phyloP scores from a whole-genome alignment of 1,140 invertebrate genomes.

The Trichonephila inaurata region DNA sequence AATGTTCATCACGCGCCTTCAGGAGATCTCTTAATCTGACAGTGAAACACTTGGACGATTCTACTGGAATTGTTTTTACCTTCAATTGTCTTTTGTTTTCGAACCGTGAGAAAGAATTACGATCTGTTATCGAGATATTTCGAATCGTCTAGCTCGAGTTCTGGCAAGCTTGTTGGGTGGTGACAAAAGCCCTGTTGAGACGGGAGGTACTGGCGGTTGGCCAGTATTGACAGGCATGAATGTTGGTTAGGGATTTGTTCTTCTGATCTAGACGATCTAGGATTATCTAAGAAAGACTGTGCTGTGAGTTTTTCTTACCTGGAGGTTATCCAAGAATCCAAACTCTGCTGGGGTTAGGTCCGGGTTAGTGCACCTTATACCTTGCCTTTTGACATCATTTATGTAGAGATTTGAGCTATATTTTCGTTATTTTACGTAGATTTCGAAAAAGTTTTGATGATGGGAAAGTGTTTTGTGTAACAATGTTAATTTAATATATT shows the following conservation, averaged over 20 bases:
- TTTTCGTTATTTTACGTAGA: neutral
- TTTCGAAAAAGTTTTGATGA: no score
- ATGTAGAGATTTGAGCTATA: neutral
- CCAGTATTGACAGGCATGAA: neutral
- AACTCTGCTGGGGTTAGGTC: slow-evolving; percentile 44
- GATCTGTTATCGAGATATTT: slow-evolving; percentile 43
- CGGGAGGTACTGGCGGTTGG: neutral
- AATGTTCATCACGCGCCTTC: slow-evolving; percentile 26
- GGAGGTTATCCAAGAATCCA: slow-evolving; percentile 43
- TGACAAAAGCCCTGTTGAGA: slow-evolving; percentile 23
- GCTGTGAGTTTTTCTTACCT: neutral
- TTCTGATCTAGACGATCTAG: slow-evolving; percentile 34
- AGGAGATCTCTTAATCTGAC: slow-evolving; percentile 33
- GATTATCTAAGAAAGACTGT: slow-evolving; percentile 28
- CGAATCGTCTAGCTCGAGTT: neutral
- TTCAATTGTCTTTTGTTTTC: slow-evolving; percentile 25
- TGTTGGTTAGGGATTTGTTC: slow-evolving; percentile 6
- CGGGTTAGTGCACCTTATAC: slow-evolving; percentile 53
- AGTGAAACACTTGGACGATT: slow-evolving; percentile 15
- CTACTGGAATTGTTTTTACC: slow-evolving; percentile 30
- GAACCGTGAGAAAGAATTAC: slow-evolving; percentile 41
- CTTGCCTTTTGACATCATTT: slow-evolving; percentile 21
- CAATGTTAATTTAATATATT: no score
- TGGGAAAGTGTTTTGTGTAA: no score
- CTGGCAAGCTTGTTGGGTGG: slow-evolving; percentile 32